Conservation (phyloP, 2,888 invertebrate genomes). For the Folsomia candida region DNA sequence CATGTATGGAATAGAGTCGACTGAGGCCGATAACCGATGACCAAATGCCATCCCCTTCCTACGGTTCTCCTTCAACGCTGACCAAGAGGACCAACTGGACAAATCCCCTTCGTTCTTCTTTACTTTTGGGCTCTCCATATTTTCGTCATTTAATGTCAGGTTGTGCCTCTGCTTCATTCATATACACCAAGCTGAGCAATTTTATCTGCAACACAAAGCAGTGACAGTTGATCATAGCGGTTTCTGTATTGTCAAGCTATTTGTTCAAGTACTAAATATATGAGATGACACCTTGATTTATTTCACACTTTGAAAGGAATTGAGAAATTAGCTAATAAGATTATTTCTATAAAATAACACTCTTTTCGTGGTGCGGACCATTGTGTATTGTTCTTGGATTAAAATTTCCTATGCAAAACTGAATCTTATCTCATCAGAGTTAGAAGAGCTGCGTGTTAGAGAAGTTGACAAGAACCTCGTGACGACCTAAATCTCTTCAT, state of each 20-base stretch:
- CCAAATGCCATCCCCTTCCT: conserved; percentile 40
- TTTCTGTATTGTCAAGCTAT: too few relatives aligned
- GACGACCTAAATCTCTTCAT: not conserved
- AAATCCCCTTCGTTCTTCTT: conserved; percentile 1
- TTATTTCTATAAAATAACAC: not conserved
- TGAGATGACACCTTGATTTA: not conserved
- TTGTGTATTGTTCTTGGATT: not conserved
- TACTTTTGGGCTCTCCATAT: not conserved
- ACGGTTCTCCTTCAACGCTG: conserved; percentile 45
- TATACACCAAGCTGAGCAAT: too few relatives aligned
- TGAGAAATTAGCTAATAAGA: not conserved
- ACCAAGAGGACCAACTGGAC: conserved; percentile 48
- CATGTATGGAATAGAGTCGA: conserved; percentile 48
- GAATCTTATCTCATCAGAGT: not conserved
- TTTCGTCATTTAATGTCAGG: too few relatives aligned
- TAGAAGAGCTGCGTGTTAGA: too few relatives aligned
- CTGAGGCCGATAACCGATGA: conserved; percentile 34
- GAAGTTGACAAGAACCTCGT: not conserved
- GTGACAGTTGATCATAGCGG: too few relatives aligned
- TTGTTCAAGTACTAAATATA: too few relatives aligned
- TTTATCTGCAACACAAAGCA: too few relatives aligned
- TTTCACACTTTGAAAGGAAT: not conserved
- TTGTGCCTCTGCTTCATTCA: too few relatives aligned
- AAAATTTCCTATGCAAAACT: not conserved
- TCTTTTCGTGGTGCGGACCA: not conserved